Base-by-base conservation (phyloP, 2,888 invertebrate genomes). In the Lithodes maja region DNA sequence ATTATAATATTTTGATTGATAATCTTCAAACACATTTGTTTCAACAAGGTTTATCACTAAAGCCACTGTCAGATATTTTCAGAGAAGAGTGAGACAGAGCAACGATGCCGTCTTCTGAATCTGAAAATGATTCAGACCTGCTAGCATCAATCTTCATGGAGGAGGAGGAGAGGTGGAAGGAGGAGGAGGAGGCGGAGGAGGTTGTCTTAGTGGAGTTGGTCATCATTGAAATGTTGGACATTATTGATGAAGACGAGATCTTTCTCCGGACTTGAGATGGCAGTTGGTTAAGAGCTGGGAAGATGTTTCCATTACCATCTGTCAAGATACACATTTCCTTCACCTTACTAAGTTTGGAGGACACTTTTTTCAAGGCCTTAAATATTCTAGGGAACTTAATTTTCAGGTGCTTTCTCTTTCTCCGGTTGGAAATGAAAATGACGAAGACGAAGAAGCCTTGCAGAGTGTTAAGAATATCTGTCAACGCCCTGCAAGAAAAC, bases 371-470 rank as follows among this genome's bases (percentile, higher is more conserved):
- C 71, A 71, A 3, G n/a, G n/a, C 71, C 5, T 5, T 17, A n/a
- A n/a, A 12, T 1, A 71, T 17, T n/a, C n/a, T n/a, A 1, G 71
- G 71, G 71, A 68, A 78, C 17, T 77, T 77, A 3, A 52, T 75
- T 53, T 85, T 84, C 50, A 84, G 61, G 3, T 74, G 61, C 52
- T 61, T 84, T 52, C 71, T 79, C 52, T 84, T 88, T n/a, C 52
- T 74, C 5, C 33, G 54, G 55, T 84, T 61, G 53, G 84, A n/a
- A 49, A 88, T 17, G 53, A 88, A 88, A 53, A 88, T 85, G 5
- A 81, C 2, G 15, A 88, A 81, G 9, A 88, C 75, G 75, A 88
- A 85, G 80, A 88, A 74, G 17, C 88, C 88, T 81, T 88, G 88
- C 2, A 88, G 75, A n/a, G 84, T 75, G 50, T 88, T 88, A 17